Evolutionary conservation across 2,113 vertebrate species (phyloP).

Genomic region (Cyprinodon tularosa): DNA sequence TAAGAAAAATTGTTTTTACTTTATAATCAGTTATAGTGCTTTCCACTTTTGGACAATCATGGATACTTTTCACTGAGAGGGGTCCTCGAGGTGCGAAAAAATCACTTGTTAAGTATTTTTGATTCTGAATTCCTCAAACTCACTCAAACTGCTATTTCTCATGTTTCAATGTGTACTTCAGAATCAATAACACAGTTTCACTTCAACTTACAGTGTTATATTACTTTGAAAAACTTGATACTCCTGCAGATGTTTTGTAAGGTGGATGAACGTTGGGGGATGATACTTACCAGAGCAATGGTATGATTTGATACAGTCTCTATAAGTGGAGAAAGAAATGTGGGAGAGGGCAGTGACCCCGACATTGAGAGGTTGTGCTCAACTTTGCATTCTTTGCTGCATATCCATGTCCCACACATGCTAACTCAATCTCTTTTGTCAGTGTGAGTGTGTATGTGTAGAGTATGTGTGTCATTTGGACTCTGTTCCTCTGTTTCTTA

Average conservation of each 20-base stretch:
- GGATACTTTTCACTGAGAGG: too few species aligned
- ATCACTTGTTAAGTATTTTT: not conserved
- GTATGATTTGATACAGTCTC: conserved; percentile 34
- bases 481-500: conserved; percentile 27
- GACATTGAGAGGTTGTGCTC: conserved; percentile 37
- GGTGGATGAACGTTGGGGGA: not conserved
- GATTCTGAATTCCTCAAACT: not conserved
- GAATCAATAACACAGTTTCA: conserved; percentile 2
- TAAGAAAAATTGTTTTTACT: too few species aligned
- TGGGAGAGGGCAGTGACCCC: conserved; percentile 27
- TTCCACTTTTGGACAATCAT: too few species aligned
- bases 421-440: conserved; percentile 38
- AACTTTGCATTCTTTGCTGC: conserved; percentile 41
- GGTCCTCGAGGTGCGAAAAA: not conserved
- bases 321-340: conserved; percentile 3
- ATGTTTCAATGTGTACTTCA: not conserved
- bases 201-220: not conserved
- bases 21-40: too few species aligned
- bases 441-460: conserved; percentile 28
- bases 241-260: not conserved
- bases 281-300: conserved; percentile 13
- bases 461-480: conserved; percentile 28
- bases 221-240: not conserved
- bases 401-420: conserved; percentile 46
- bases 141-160: not conserved